Conservation (phyloP, 2,888 invertebrate species). For the Peribatodes rhomboidaria region DNA sequence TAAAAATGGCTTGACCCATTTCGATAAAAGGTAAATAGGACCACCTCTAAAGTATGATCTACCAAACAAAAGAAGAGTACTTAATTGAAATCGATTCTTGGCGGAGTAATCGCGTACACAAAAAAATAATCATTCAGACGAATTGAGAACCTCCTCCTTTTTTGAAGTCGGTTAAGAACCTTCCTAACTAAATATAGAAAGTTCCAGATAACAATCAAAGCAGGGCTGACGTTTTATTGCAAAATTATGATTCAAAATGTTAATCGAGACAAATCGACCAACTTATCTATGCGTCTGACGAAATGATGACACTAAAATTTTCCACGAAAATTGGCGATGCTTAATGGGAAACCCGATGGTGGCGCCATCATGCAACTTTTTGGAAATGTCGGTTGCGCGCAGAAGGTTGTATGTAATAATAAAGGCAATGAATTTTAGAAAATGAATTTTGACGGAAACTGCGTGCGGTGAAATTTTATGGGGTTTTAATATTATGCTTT, state of each 20-base stretch:
- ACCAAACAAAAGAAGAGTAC: too few relatives aligned
- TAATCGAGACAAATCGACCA: not conserved
- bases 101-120: too few relatives aligned
- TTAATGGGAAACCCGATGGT: not conserved
- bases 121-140: too few relatives aligned
- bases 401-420: not conserved
- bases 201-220: not conserved
- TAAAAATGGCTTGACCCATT: too few relatives aligned
- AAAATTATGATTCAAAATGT: slow-evolving; percentile 6
- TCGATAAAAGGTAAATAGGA: too few relatives aligned
- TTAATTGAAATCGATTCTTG: too few relatives aligned
- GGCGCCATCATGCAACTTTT: not conserved
- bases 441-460: slow-evolving; percentile 2
- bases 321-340: not conserved
- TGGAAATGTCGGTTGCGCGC: not conserved
- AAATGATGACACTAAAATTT: not conserved
- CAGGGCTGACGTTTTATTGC: slow-evolving; percentile 2
- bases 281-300: not conserved
- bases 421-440: slow-evolving; percentile 8
- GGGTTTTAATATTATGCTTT: not conserved
- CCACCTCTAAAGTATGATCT: too few relatives aligned
- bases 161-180: too few relatives aligned
- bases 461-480: slow-evolving; percentile 2
- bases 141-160: too few relatives aligned
- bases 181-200: slow-evolving; percentile 2